Percentiles rank a stretch among this genome's conserved stretches.
Conservation (phyloP, 2,888 invertebrate species). For the Hyles lineata region DNA sequence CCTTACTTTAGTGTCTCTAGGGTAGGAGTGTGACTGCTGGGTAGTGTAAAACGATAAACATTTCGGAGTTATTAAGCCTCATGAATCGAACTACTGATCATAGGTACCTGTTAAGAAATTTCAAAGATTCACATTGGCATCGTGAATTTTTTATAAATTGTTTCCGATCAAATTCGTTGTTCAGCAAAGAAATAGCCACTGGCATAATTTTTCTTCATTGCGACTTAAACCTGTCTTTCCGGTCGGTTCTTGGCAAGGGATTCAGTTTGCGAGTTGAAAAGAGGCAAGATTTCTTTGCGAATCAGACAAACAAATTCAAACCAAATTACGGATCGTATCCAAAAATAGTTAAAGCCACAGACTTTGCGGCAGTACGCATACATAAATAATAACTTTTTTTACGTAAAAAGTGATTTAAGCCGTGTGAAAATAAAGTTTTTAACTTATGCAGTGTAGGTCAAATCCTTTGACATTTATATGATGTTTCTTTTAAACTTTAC, state of each 20-base stretch:
- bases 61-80: too few relatives aligned
- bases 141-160: not conserved
- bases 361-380: not conserved
- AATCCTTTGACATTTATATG: too few relatives aligned
- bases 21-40: too few relatives aligned
- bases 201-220: not conserved
- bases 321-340: not conserved
- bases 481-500: too few relatives aligned
- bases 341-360: constrained; percentile 2
- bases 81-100: too few relatives aligned
- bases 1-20: too few relatives aligned
- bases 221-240: not conserved
- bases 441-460: not conserved
- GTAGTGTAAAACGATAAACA: too few relatives aligned
- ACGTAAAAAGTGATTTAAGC: not conserved
- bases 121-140: not conserved
- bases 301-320: not conserved
- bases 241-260: not conserved
- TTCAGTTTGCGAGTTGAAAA: not conserved
- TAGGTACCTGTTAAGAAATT: too few relatives aligned
- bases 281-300: not conserved
- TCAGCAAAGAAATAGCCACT: not conserved
- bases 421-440: not conserved
- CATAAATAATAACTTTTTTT: not conserved
- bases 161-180: not conserved